Base-by-base conservation (phyloP, 1,140 invertebrate genomes). In the Caenorhabditis briggsae region DNA sequence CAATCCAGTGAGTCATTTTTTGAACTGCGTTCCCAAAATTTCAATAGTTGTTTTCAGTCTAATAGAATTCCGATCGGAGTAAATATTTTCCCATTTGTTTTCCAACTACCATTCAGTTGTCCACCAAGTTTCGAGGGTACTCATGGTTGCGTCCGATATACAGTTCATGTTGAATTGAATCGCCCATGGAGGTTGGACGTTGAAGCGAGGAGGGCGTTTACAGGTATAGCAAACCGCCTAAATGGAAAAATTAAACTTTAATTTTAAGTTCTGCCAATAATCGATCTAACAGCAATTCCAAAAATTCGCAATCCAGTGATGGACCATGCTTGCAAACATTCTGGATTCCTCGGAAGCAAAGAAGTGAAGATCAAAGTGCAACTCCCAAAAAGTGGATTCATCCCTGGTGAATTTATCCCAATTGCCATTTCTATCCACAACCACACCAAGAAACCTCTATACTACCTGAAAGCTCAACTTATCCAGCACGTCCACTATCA, bases 401-500 rank as follows among this genome's bases (percentile, higher is more conserved):
- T 18, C 41, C 64, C 64, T 5, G 64, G 64, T 14, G 64, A 70
- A 46, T 5, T 46, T 14, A 70, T 70, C 8, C 64, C 33, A 70
- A 46, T 70, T 14, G 14, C 64, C 3, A 2, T 46, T 6, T n/a
- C 18, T 14, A 43, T 70, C 18, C 64, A 70, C 14, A 70, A 70
- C 43, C 64, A 70, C 64, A 18, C 64, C 5, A 70, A 70, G 41
- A 70, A 70, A 46, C 64, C 64, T 43, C 9, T 70, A 5, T 46
- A 43, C 16, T 70, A 18, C 18, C 16, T 18, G 18, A 70, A 70
- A 46, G 64, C 64, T 1, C 5, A 43, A 43, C 41, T 70, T n/a
- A 46, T 43, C 5, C 64, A 70, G n/a, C 64, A 70, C 64, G 64
- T 70, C 16, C 64, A 70, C 18, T 70, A 70, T 18, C 64, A 70